Base-by-base conservation (phyloP, 2,797 vertebrate species). In the Uromys caudimaculatus region DNA sequence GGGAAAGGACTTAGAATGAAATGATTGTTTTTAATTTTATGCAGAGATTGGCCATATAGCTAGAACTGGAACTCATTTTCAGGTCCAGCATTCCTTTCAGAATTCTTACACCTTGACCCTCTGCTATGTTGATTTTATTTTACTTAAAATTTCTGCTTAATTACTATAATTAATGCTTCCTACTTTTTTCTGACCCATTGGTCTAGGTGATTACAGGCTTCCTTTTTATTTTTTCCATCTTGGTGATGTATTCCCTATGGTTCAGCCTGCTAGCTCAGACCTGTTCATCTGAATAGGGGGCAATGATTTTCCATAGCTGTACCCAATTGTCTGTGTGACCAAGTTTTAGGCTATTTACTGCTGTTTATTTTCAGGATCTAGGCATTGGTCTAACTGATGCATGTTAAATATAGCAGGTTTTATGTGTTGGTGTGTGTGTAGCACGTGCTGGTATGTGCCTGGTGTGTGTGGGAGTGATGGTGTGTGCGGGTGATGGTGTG, bases 321-420 rank as follows among this genome's bases (percentile, higher is more conserved):
- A n/a, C 81, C 21, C 60, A 38, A 27, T 64, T 47, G 38, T 17
- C 23, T 93, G 0, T 44, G 16, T 64, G 64, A 71, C 23, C 50
- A 77, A 27, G 29, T 82, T 91, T 95, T 83, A 87, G 56, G 44
- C 35, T 58, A 38, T 67, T 75, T 50, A 47, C 75, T 35, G 9
- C 67, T 84, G 79, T 13, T 82, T 88, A 44, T 93, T 94, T 58
- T 91, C 56, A 64, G 79, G 90, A 77, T 38, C n/a, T 56, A 76
- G 52, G 29, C 75, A 6, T 91, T 1, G 69, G 35, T 89, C 50
- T 96, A 0, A 81, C 71, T 54, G 69, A 76, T 44, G 50, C 7
- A 32, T 62, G 6, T 62, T 77, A 89, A 95, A 91, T 52, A 50
- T 19, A 78, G 41, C 17, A 38, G 21, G 32, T 35, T 44, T 69